phyloP scores from a whole-genome alignment of 1,140 invertebrate species.

The Melanaphis sacchari region DNA sequence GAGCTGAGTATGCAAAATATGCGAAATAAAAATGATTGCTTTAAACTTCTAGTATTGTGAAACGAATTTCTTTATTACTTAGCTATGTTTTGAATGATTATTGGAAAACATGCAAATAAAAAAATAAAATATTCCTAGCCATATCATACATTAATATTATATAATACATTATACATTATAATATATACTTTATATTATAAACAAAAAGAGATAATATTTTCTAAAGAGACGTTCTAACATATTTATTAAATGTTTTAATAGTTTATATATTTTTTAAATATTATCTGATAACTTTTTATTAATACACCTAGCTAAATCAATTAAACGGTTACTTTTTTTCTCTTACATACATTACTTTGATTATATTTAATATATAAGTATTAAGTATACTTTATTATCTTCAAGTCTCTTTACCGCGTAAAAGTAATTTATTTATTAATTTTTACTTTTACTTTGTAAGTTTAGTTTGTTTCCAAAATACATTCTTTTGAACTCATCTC shows the following conservation, averaged over 20 bases:
- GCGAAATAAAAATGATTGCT: no score
- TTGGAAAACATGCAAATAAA: no score
- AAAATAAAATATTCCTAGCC: no score
- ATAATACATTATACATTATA: neutral
- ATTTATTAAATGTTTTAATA: neutral
- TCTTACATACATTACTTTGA: neutral
- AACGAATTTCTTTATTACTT: no score
- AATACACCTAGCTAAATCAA: neutral
- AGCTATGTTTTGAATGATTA: no score
- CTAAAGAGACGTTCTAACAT: neutral
- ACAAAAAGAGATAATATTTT: neutral
- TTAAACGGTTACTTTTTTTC: neutral
- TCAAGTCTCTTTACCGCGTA: neutral
- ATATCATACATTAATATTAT: neutral
- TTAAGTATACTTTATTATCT: neutral
- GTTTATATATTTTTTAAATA: neutral
- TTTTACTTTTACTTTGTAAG: constrained; percentile 12
- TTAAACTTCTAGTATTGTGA: no score
- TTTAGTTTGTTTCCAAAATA: neutral
- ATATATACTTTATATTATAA: neutral
- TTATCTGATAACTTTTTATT: no score
- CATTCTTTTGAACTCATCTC: neutral
- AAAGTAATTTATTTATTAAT: constrained; percentile 24
- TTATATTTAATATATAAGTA: neutral
- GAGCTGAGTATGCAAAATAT: no score